A percentile compares a stretch with the other conserved stretches of the same genome.
phyloP scores from a whole-genome alignment of 2,888 invertebrate genomes.

The Drosophila buzzatii region DNA sequence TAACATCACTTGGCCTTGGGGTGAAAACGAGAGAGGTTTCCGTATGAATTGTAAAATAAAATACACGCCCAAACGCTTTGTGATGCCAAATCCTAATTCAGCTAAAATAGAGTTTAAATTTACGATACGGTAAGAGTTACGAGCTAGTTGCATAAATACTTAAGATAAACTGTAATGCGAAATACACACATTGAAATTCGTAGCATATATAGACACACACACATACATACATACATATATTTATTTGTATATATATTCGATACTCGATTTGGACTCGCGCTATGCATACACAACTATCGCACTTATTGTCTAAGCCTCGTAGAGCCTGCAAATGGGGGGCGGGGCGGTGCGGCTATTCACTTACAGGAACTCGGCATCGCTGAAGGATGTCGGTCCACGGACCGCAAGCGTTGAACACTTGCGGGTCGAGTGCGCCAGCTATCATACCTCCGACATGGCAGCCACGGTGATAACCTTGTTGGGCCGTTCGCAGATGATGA shows the following conservation, averaged over 20 bases:
- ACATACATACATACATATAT: slow-evolving; percentile 29
- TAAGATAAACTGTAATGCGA: slow-evolving; percentile 41
- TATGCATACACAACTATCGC: slow-evolving; percentile 62
- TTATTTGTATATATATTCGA: slow-evolving; percentile 25
- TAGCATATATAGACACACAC: slow-evolving; percentile 36
- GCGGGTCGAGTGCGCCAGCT: slow-evolving; percentile 75
- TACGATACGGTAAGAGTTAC: slow-evolving; percentile 15
- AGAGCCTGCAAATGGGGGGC: slow-evolving; percentile 1
- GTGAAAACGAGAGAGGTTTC: slow-evolving; percentile 2
- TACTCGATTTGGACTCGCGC: slow-evolving; percentile 27
- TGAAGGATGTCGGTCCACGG: slow-evolving; percentile 72
- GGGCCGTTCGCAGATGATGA: slow-evolving; percentile 83
- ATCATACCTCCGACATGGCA: slow-evolving; percentile 85
- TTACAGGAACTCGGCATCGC: slow-evolving; percentile 75
- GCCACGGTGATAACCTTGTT: slow-evolving; percentile 72
- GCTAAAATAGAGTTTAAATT: neutral
- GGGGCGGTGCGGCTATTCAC: neutral
- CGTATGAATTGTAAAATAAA: neutral
- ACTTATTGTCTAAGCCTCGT: slow-evolving; percentile 78
- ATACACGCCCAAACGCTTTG: slow-evolving; percentile 6
- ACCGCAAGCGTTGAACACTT: slow-evolving; percentile 67
- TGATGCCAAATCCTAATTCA: slow-evolving; percentile 25
- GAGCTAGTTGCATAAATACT: slow-evolving; percentile 56
- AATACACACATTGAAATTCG: slow-evolving; percentile 58
- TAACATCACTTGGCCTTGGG: slow-evolving; percentile 31